These are phyloP conservation scores for Ochropleura leucogaster DNA, from an alignment of 2,888 invertebrate genomes.

Conservation along the genomic window DNA sequence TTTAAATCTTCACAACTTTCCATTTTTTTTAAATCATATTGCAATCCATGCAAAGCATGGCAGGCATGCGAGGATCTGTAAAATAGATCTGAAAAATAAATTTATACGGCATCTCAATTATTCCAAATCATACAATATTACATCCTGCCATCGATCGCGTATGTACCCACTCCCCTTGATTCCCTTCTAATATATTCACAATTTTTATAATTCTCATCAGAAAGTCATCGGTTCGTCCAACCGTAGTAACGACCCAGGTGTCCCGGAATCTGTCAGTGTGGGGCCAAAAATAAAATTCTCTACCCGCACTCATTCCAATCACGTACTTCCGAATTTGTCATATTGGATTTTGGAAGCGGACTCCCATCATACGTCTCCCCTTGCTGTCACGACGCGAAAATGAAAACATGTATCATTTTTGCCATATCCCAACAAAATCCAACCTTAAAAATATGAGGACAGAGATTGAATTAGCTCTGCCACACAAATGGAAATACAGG, in stretches of 20 bases:
- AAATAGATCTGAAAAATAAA: neutral
- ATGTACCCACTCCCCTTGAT: constrained; percentile 48
- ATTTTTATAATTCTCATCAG: constrained; percentile 72
- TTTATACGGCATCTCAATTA: constrained; percentile 35
- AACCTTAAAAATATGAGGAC: constrained; percentile 66
- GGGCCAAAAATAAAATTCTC: constrained; percentile 83
- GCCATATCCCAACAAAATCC: constrained; percentile 61
- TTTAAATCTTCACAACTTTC: no score
- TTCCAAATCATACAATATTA: constrained; percentile 31
- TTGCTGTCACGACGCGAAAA: constrained; percentile 87
- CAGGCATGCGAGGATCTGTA: no score
- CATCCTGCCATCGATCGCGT: constrained; percentile 40
- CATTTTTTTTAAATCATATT: no score
- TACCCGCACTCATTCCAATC: constrained; percentile 87
- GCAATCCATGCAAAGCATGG: no score
- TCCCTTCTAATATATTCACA: constrained; percentile 61
- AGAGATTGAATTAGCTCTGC: constrained; percentile 65
- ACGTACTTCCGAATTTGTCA: constrained; percentile 90
- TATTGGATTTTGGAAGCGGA: constrained; percentile 89
- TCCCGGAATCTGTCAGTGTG: constrained; percentile 71
- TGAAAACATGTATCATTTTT: constrained; percentile 87
- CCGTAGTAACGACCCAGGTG: constrained; percentile 76
- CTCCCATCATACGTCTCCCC: constrained; percentile 86
- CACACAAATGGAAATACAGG: constrained; percentile 64
- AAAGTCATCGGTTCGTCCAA: constrained; percentile 75